Conservation (phyloP, 2,113 vertebrate genomes). For the Regulus satrapa region DNA sequence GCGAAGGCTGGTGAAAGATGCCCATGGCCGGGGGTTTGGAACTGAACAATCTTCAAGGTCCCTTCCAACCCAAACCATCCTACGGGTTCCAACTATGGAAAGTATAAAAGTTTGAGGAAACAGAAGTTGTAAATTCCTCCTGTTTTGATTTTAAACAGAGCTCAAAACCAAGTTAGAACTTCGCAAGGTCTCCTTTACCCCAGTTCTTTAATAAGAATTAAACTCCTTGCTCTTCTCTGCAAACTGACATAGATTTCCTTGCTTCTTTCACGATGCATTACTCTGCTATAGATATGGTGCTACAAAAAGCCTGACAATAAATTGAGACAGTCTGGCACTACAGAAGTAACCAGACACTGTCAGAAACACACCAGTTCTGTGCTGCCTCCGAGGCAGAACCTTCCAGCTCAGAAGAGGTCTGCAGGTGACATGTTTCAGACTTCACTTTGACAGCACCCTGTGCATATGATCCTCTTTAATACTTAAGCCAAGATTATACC, state of each 20-base stretch:
- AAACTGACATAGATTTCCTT: not conserved
- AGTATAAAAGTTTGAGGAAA: not conserved
- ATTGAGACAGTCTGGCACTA: not conserved
- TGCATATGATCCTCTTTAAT: not conserved
- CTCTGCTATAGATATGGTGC: not conserved
- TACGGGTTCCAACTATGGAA: not conserved
- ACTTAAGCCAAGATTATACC: not conserved
- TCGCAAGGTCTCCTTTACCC: not conserved
- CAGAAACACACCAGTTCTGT: not conserved
- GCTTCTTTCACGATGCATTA: not conserved
- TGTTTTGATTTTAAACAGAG: not conserved
- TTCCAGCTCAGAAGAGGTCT: not conserved
- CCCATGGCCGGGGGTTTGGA: not conserved
- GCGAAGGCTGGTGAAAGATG: rapidly evolving
- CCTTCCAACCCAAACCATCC: not conserved
- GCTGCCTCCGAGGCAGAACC: not conserved
- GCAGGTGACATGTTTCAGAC: not conserved
- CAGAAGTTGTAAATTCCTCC: not conserved
- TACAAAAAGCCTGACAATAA: not conserved
- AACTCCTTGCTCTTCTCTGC: not conserved
- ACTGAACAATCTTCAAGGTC: rapidly evolving
- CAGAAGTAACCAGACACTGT: not conserved
- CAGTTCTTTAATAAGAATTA: not conserved
- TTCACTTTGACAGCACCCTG: not conserved
- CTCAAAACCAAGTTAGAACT: rapidly evolving